Evolutionary conservation across 23 tunicate genomes (phyloP).

Genomic region (Ascidia mentula): DNA sequence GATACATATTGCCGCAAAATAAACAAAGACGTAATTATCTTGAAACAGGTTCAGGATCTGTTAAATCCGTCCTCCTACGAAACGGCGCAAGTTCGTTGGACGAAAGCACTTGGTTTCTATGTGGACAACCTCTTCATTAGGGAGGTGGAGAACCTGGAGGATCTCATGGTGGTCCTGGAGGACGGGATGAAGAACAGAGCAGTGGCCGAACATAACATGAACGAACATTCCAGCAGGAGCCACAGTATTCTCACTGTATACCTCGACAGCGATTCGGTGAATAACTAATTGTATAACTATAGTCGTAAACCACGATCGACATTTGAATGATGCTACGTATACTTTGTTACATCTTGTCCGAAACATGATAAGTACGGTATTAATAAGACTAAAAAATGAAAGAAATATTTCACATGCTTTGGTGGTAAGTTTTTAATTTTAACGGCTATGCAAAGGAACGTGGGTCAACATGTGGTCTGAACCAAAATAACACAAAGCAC

Average conservation of each 20-base stretch:
- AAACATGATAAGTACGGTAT: no score
- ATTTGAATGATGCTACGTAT: no score
- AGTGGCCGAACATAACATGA: constrained; percentile 84
- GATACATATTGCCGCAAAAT: no score
- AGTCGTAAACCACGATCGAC: no score
- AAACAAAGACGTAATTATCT: no score
- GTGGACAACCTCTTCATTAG: constrained; percentile 78
- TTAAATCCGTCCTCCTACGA: constrained; percentile 68
- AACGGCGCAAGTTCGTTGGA: constrained; percentile 85
- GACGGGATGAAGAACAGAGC: constrained; percentile 92
- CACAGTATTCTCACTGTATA: constrained; percentile 89
- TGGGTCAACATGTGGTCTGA: no score
- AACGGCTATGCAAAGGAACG: no score
- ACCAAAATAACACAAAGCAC: no score
- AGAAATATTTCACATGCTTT: no score
- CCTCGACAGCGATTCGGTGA: constrained; percentile 79
- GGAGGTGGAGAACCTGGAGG: constrained; percentile 85
- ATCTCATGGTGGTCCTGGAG: constrained; percentile 77
- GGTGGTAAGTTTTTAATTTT: no score
- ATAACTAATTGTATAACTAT: not conserved
- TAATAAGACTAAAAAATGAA: no score
- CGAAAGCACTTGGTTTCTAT: constrained; percentile 70
- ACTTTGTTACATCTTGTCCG: no score
- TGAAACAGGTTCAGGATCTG: constrained; percentile 71
- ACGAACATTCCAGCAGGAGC: constrained; percentile 92